A percentile compares a stretch with the other conserved stretches of the same genome.
Evolutionary conservation across 1,140 invertebrate species (phyloP).

Genomic region (Harlomillsia oculata): DNA sequence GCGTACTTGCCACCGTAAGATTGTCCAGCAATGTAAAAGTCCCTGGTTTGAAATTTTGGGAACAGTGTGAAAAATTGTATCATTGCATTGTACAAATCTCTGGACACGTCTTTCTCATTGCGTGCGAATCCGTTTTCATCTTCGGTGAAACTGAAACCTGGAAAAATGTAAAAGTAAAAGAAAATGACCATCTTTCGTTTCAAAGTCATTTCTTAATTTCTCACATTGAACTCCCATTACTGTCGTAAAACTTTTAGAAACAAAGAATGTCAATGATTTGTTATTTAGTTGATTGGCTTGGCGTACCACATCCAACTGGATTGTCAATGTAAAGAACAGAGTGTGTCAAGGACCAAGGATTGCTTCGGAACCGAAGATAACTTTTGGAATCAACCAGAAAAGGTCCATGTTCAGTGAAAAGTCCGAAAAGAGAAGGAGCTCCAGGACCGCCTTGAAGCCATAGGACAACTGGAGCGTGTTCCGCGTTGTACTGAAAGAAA

Average conservation of each 20-base stretch:
- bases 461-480: constrained; percentile 42
- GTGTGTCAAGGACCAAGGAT: constrained; percentile 44
- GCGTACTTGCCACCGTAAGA: constrained; percentile 52
- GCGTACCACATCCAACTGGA: constrained; percentile 43
- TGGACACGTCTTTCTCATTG: constrained; percentile 42
- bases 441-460: constrained; percentile 51
- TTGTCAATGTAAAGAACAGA: constrained; percentile 49
- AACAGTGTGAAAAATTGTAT: constrained; percentile 43
- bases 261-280: too few species aligned
- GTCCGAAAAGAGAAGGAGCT: constrained; percentile 45
- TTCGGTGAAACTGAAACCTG: constrained; percentile 39
- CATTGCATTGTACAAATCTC: constrained; percentile 43
- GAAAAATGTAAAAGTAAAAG: too few species aligned
- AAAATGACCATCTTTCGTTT: too few species aligned
- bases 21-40: constrained; percentile 44
- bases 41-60: constrained; percentile 37
- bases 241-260: too few species aligned
- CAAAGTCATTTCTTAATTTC: too few species aligned
- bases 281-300: neutral
- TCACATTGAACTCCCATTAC: too few species aligned
- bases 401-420: constrained; percentile 48
- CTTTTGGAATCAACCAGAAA: constrained; percentile 39
- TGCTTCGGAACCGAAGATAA: constrained; percentile 37
- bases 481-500: constrained; percentile 36
- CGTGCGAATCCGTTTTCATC: constrained; percentile 37